Evolutionary conservation across 2,888 invertebrate genomes (phyloP), one percentile per base, ranked within the genome.

Genomic region (Morpho achilles): DNA sequence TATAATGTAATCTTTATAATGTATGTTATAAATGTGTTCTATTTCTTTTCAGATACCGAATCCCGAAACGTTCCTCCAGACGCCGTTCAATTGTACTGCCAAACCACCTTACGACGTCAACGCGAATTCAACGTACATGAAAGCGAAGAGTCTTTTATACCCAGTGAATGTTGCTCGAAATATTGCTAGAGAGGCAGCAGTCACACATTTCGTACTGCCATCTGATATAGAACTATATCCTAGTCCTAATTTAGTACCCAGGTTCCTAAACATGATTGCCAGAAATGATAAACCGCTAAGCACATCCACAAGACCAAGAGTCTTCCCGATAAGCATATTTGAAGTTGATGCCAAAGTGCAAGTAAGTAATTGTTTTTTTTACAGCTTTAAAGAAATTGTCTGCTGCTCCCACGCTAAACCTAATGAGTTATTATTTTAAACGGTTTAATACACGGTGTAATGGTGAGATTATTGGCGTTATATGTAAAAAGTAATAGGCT

Each of bases 211-310:
- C 79, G 92, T 97, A 46, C 91, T 97, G 58, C 94, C 97, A 39
- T 96, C 96, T 55, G 97, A 98, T 79, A 96, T 97, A 71, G 97
- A 98, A 81, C 92, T 98, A 58, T 97, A 97, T 82, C 97, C 97
- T 50, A 96, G 95, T 86, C 95, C 96, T 7, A 93, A 95, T 69
- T 84, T 97, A 68, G 95, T 96, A 56, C 92, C 93, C 32, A 93
- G 94, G 77, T 97, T 98, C 86, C 91, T 97, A 67, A 94, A 95
- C 72, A 96, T 97, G 96, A 94, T 97, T 66, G 94, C 95, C 32
- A 92, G 93, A 69, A 94, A 95, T 70, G 92, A 89, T 63, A 92
- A 93, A 54, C 95, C 95, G 56, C 87, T 96, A 53, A 85, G 73
- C 76, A 85, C 69, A 70, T 92, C 77, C 69, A 91, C 69, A 6